phyloP scores from a whole-genome alignment of 1,140 invertebrate genomes.

The Drosophila funebris region DNA sequence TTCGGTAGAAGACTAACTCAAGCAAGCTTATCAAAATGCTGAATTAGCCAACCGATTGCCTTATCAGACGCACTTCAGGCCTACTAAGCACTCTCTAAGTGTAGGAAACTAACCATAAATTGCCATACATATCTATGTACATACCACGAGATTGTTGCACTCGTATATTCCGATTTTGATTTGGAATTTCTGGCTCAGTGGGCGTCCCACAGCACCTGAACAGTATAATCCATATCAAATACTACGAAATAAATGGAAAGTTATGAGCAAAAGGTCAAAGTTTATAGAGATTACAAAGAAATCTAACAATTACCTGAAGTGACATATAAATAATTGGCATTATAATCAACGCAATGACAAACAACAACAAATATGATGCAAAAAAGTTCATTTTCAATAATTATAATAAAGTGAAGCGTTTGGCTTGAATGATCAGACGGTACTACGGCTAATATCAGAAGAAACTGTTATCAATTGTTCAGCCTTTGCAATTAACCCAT shows the following conservation, averaged over 20 bases:
- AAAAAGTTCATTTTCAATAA: neutral
- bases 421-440: neutral
- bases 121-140: slow-evolving; percentile 19
- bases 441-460: slow-evolving; percentile 1
- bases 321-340: slow-evolving; percentile 38
- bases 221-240: slow-evolving; percentile 20
- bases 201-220: neutral
- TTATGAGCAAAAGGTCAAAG: neutral
- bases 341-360: slow-evolving; percentile 22
- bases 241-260: slow-evolving; percentile 9
- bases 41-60: slow-evolving; percentile 17
- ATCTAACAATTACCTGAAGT: slow-evolving; percentile 49
- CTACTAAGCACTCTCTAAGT: neutral
- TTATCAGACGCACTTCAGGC: slow-evolving; percentile 50
- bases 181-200: neutral
- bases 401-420: neutral
- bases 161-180: neutral
- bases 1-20: slow-evolving; percentile 57
- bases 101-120: neutral
- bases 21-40: slow-evolving; percentile 35
- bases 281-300: neutral
- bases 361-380: slow-evolving; percentile 1
- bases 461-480: neutral
- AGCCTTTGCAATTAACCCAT: neutral
- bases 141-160: slow-evolving; percentile 29